These are phyloP conservation scores for Melanaphis sacchari DNA, from an alignment of 1,140 invertebrate genomes.

Conservation along the genomic window DNA sequence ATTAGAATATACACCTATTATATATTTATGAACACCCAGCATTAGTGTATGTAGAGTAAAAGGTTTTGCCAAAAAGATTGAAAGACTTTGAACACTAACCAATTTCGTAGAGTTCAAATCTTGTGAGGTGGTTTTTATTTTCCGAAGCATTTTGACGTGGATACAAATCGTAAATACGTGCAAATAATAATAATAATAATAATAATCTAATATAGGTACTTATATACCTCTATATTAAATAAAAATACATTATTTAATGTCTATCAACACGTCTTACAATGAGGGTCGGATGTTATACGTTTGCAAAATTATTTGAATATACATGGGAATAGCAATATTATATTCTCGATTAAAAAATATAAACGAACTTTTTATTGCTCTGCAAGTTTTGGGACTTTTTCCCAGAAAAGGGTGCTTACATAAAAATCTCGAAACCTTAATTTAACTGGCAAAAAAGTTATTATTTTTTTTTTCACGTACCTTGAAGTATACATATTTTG, in stretches of 20 bases:
- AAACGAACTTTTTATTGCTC: neutral
- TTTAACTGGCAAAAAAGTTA: neutral
- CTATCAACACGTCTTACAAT: neutral
- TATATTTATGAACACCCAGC: neutral
- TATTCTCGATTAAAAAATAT: neutral
- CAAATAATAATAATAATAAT: neutral
- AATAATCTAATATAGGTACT: neutral
- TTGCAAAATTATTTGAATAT: neutral
- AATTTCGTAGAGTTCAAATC: neutral
- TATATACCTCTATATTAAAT: no score
- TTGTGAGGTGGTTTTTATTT: neutral
- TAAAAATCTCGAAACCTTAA: neutral
- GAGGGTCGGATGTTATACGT: neutral
- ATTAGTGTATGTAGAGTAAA: neutral
- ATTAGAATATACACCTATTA: neutral
- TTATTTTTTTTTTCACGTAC: neutral
- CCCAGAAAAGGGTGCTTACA: neutral
- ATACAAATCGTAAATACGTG: neutral
- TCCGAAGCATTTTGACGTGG: neutral
- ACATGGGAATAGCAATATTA: neutral
- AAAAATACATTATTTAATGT: neutral
- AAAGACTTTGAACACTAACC: no score
- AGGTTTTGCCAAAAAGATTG: neutral
- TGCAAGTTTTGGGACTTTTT: neutral
- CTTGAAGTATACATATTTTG: neutral